Evolutionary conservation across 2,113 vertebrate species (phyloP).

Genomic region (Charadrius vociferus): DNA sequence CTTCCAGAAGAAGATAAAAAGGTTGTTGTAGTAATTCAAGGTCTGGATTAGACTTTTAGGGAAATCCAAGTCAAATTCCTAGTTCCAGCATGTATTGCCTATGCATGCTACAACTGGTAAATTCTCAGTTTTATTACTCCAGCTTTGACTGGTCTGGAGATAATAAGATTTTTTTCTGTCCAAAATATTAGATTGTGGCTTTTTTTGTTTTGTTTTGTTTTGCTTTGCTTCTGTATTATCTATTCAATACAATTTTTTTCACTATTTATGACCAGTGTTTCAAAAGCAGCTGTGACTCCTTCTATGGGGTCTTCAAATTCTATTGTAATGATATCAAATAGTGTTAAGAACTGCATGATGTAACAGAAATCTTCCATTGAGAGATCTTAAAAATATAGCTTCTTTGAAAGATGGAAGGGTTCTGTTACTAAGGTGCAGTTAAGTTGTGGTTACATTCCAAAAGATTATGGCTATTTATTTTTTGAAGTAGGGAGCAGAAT

Average conservation of each 20-base stretch:
- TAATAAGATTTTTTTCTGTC: not conserved
- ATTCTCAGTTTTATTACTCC: not conserved
- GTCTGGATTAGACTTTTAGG: not conserved
- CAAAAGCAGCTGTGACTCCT: not conserved
- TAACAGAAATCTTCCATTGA: not conserved
- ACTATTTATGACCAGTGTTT: not conserved
- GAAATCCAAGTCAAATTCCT: not conserved
- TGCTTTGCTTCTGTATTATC: not conserved
- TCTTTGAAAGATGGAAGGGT: not conserved
- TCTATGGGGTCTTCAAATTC: not conserved
- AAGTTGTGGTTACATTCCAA: not conserved
- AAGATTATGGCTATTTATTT: not conserved
- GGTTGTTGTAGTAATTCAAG: not conserved
- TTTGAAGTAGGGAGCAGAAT: not conserved
- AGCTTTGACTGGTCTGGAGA: not conserved
- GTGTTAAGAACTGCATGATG: not conserved
- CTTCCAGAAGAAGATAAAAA: not conserved
- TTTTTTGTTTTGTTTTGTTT: not conserved
- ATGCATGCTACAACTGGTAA: not conserved
- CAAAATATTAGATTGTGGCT: not conserved
- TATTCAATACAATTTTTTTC: not conserved
- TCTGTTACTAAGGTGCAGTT: not conserved
- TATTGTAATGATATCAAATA: not conserved
- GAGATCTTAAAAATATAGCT: not conserved
- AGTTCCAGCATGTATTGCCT: not conserved